phyloP scores from a whole-genome alignment of 2,113 vertebrate species.

The Xiphophorus hellerii region DNA sequence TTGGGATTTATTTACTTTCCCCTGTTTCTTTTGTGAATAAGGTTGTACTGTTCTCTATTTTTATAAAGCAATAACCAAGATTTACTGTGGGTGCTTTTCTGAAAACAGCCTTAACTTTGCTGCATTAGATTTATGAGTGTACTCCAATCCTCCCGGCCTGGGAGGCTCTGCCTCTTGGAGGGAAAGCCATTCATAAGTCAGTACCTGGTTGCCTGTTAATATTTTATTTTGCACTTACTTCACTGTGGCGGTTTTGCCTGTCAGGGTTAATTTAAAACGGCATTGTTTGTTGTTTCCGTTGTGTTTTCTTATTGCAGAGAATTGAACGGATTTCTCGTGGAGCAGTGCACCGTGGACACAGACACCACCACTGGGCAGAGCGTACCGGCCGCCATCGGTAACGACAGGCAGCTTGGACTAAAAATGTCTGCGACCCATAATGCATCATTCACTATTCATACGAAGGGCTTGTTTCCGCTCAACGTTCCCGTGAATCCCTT shows the following conservation, averaged over 20 bases:
- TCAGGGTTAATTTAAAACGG: not conserved
- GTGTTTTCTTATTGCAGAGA: slow-evolving; percentile 80
- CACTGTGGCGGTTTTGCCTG: not conserved
- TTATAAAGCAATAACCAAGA: not conserved
- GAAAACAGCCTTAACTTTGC: slow-evolving; percentile 59
- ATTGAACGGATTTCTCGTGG: slow-evolving; percentile 86
- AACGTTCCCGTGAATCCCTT: not conserved
- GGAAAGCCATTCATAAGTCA: slow-evolving; percentile 96
- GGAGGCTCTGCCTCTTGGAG: slow-evolving; percentile 94
- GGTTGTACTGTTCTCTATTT: not conserved
- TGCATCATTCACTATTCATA: slow-evolving; percentile 42
- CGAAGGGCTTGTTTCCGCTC: slow-evolving; percentile 31
- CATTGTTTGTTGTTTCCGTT: not conserved
- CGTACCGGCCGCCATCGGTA: slow-evolving; percentile 89
- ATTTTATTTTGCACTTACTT: not conserved
- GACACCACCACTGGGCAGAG: slow-evolving; percentile 87
- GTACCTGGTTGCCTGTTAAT: slow-evolving; percentile 42
- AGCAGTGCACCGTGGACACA: slow-evolving; percentile 93
- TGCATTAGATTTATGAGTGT: slow-evolving; percentile 91
- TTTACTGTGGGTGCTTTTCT: not conserved
- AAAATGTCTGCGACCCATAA: slow-evolving; percentile 1
- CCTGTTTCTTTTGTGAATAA: not conserved
- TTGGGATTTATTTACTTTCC: not conserved
- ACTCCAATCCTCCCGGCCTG: slow-evolving; percentile 93
- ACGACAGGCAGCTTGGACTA: slow-evolving; percentile 27